phyloP scores from a whole-genome alignment of 2,888 invertebrate species.

The Scaptomyza caliginosa region DNA sequence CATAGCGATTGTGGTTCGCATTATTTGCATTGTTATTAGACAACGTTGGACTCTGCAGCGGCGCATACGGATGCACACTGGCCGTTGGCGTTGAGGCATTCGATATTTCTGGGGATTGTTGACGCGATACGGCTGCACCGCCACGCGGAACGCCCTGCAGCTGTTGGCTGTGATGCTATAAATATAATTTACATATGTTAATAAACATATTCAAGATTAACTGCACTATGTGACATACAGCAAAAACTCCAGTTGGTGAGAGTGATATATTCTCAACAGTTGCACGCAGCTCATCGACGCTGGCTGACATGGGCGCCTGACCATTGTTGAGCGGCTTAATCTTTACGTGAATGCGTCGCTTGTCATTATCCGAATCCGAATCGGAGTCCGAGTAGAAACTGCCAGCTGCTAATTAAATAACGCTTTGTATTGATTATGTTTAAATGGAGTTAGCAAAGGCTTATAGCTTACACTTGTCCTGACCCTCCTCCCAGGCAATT shows the following conservation, averaged over 20 bases:
- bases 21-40: slow-evolving; percentile 86
- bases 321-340: slow-evolving; percentile 97
- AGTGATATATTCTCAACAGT: slow-evolving; percentile 95
- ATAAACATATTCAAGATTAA: neutral
- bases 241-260: slow-evolving; percentile 89
- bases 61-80: slow-evolving; percentile 91
- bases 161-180: slow-evolving; percentile 84
- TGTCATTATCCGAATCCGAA: slow-evolving; percentile 94
- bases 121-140: slow-evolving; percentile 74
- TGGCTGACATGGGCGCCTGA: slow-evolving; percentile 95
- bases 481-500: slow-evolving; percentile 87
- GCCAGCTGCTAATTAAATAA: slow-evolving; percentile 84
- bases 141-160: slow-evolving; percentile 66
- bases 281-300: slow-evolving; percentile 96
- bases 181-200: neutral
- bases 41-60: slow-evolving; percentile 90
- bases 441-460: neutral
- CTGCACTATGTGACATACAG: slow-evolving; percentile 83
- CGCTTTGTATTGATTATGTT: slow-evolving; percentile 4
- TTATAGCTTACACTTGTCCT: slow-evolving; percentile 80
- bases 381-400: slow-evolving; percentile 96
- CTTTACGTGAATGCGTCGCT: slow-evolving; percentile 96
- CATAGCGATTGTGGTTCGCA: slow-evolving; percentile 83
- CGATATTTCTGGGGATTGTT: slow-evolving; percentile 92
- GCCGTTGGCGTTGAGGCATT: slow-evolving; percentile 86